Base-by-base conservation (phyloP, 2,113 vertebrate species). In the Eretmochelys imbricata region DNA sequence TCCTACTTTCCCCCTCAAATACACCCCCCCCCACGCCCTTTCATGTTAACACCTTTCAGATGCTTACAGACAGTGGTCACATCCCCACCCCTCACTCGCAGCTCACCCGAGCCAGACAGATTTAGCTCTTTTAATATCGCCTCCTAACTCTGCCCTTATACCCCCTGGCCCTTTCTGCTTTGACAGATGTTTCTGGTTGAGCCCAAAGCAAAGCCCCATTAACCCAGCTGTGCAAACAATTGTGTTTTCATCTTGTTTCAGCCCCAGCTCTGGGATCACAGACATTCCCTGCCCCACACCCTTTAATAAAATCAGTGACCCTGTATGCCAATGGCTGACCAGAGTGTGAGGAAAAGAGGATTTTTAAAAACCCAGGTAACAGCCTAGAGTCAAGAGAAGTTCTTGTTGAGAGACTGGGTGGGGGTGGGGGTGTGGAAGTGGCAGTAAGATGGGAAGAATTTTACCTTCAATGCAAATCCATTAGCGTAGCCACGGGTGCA, bases 1-100 rank as follows among this genome's bases (percentile, higher is more conserved):
- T 69, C 62, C 16, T 20, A 20, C 12, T 17, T n/a, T 16, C 19
- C 25, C 57, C 57, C 54, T 53, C 9, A 59, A 25, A 27, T 59
- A 29, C 5, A 10, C 10, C 7, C 31, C 1, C 8, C 35, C 10
- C 5, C 17, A 17, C 13, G 3, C 17, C 35, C 16, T 16, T 20
- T 69, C 14, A 62, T 31, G 29, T 35, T 31, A 69, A n/a, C 65
- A 69, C 65, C 35, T 16, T 69, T 69, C 35, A n/a, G 16, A n/a
- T 31, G n/a, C 7, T 19, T 65, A 35, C 31, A n/a, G 62, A 69
- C 35, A n/a, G 7, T n/a, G 62, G 16, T n/a, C 62, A 69, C 62
- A 69, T 69, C 31, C 35, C 14, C 16, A n/a, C 31, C 62, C 19
- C 62, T n/a, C 20, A n/a, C 8, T 69, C 16, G 3, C 8, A 1